Evolutionary conservation across 2,797 vertebrate species (phyloP).

Genomic region (Tolypeutes matacus): DNA sequence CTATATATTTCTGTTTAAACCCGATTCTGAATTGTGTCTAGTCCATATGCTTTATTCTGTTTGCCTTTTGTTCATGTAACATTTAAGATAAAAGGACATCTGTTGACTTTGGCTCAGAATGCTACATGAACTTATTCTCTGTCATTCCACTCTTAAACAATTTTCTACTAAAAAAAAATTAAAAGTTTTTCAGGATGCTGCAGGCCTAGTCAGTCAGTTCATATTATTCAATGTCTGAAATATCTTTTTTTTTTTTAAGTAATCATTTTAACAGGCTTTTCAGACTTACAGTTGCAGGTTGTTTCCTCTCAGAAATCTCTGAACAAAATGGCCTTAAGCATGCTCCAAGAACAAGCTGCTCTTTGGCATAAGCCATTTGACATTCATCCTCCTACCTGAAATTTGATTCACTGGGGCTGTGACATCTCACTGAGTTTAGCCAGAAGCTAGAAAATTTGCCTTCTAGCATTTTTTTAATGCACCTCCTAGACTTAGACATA

Average conservation of each 20-base stretch:
- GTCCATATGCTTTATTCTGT: slow-evolving; percentile 52
- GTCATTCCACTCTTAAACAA: slow-evolving; percentile 26
- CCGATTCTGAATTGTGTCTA: slow-evolving; percentile 52
- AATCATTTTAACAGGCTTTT: not conserved
- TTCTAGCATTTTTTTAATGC: slow-evolving; percentile 61
- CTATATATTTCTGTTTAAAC: slow-evolving; percentile 27
- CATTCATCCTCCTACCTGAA: slow-evolving; percentile 56
- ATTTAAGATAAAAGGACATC: slow-evolving; percentile 67
- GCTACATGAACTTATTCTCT: not conserved
- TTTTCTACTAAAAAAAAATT: slow-evolving; percentile 29
- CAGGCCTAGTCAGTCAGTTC: not conserved
- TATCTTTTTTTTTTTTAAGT: slow-evolving; percentile 9
- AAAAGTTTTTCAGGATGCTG: not conserved
- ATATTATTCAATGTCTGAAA: slow-evolving; percentile 55
- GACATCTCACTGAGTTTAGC: slow-evolving; percentile 67
- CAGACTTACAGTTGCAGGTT: slow-evolving; percentile 38
- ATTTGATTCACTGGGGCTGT: slow-evolving; percentile 78
- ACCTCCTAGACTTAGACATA: slow-evolving; percentile 46
- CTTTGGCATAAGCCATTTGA: slow-evolving; percentile 68
- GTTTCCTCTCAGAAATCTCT: slow-evolving; percentile 69
- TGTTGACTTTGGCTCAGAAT: slow-evolving; percentile 51
- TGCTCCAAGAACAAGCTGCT: slow-evolving; percentile 73
- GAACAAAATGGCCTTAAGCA: slow-evolving; percentile 72
- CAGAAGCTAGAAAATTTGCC: slow-evolving; percentile 70
- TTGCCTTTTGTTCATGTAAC: slow-evolving; percentile 50